phyloP scores from a whole-genome alignment of 2,113 vertebrate genomes.

The Cynopterus brachyotis region DNA sequence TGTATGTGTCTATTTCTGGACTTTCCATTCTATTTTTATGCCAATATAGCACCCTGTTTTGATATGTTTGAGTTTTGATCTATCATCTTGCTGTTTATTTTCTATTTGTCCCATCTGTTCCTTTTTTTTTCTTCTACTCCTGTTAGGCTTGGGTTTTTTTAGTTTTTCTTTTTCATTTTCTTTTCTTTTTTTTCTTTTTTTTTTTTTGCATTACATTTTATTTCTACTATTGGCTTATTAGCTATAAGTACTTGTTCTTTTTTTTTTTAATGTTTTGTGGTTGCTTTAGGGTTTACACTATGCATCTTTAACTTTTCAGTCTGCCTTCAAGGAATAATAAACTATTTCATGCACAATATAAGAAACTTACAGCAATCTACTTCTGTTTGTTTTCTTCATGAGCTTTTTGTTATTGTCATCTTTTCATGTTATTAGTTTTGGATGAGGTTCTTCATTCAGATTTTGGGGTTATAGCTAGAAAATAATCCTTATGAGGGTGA shows the following conservation, averaged over 20 bases:
- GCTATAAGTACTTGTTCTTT: background rate
- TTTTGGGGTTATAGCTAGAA: background rate
- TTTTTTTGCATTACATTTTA: background rate
- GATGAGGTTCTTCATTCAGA: background rate
- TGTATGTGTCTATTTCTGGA: slow-evolving; percentile 9
- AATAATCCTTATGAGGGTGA: background rate
- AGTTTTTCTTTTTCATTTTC: background rate
- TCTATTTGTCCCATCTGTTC: background rate
- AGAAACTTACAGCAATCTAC: background rate
- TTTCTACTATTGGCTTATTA: background rate
- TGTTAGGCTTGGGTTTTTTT: background rate
- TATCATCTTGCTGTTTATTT: slow-evolving; percentile 3
- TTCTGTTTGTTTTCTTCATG: background rate
- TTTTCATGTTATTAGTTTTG: background rate
- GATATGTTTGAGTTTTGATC: background rate
- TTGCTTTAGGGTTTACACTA: background rate
- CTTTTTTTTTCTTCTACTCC: background rate
- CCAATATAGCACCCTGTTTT: background rate
- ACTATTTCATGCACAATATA: background rate
- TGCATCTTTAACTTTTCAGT: background rate
- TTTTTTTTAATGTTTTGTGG: background rate
- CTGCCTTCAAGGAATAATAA: background rate
- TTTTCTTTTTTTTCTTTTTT: background rate
- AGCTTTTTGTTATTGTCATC: background rate
- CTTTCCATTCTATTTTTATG: background rate